These are phyloP conservation scores for Bradysia coprophila DNA, from an alignment of 1,140 invertebrate species.

Conservation along the genomic window DNA sequence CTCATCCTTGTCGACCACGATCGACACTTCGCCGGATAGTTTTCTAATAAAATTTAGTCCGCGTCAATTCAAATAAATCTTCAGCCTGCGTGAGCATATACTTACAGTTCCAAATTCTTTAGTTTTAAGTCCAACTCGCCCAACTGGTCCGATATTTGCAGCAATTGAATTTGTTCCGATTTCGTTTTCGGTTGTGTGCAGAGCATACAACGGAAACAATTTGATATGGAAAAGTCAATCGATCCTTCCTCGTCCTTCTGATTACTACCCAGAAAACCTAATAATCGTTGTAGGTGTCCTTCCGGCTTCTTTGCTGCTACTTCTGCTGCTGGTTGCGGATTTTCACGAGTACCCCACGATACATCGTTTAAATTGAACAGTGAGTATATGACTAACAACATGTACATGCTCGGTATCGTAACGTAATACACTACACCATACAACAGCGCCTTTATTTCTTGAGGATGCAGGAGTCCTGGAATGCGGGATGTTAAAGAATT, in stretches of 20 bases:
- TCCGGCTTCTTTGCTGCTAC: conserved; percentile 15
- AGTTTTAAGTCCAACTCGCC: conserved; percentile 28
- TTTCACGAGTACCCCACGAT: conserved; percentile 79
- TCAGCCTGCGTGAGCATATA: too few species aligned
- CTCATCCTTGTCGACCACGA: conserved; percentile 1
- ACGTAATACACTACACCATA: conserved; percentile 75
- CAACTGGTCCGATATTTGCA: conserved; percentile 32
- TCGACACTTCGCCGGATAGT: conserved; percentile 1
- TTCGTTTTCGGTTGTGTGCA: conserved; percentile 32
- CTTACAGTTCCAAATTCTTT: conserved; percentile 23
- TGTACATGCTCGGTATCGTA: conserved; percentile 85
- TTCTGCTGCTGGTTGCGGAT: conserved; percentile 18
- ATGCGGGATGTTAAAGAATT: conserved; percentile 16
- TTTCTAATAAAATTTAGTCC: background rate
- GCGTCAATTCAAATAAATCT: background rate
- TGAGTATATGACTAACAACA: conserved; percentile 79
- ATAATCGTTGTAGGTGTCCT: too few species aligned
- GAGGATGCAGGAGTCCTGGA: conserved; percentile 58
- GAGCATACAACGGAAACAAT: conserved; percentile 39
- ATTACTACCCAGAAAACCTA: conserved; percentile 2
- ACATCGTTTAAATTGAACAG: conserved; percentile 82
- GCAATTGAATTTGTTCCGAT: conserved; percentile 32
- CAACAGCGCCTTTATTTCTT: conserved; percentile 59
- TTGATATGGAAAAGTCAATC: conserved; percentile 36
- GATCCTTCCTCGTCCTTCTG: conserved; percentile 33